These are phyloP conservation scores for Lasaia peninsularis DNA, from an alignment of 1,140 invertebrate species.

Conservation along the genomic window DNA sequence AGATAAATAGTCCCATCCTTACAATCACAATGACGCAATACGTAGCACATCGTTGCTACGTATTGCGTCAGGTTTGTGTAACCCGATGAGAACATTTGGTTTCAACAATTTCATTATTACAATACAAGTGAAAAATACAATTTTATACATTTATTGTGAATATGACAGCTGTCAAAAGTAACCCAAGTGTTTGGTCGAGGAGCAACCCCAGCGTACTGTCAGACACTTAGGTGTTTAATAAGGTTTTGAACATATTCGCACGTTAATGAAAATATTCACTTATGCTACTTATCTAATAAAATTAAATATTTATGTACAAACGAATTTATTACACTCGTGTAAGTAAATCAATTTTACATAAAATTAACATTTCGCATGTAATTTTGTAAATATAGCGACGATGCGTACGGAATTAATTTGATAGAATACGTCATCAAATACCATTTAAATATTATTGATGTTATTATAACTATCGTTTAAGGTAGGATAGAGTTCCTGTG, in stretches of 20 bases:
- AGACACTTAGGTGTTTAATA: not conserved
- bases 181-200: too few species aligned
- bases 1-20: too few species aligned
- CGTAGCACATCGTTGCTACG: too few species aligned
- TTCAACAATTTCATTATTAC: too few species aligned
- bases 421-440: slow-evolving; percentile 22
- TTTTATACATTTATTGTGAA: too few species aligned
- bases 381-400: slow-evolving; percentile 41
- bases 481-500: slow-evolving; percentile 62
- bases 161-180: too few species aligned
- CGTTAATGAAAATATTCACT: not conserved
- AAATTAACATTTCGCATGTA: slow-evolving; percentile 1
- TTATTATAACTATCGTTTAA: slow-evolving; percentile 18
- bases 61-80: too few species aligned
- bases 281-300: not conserved
- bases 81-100: too few species aligned
- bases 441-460: slow-evolving; percentile 21
- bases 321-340: slow-evolving; percentile 16
- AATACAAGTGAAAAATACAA: too few species aligned
- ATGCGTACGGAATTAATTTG: slow-evolving; percentile 61
- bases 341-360: slow-evolving; percentile 24
- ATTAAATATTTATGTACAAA: slow-evolving; percentile 5
- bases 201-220: not conserved
- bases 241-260: not conserved
- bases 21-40: too few species aligned